Evolutionary conservation across 1,140 invertebrate species (phyloP), one percentile per base, ranked within the genome.

Genomic region (Drosophila bocki): DNA sequence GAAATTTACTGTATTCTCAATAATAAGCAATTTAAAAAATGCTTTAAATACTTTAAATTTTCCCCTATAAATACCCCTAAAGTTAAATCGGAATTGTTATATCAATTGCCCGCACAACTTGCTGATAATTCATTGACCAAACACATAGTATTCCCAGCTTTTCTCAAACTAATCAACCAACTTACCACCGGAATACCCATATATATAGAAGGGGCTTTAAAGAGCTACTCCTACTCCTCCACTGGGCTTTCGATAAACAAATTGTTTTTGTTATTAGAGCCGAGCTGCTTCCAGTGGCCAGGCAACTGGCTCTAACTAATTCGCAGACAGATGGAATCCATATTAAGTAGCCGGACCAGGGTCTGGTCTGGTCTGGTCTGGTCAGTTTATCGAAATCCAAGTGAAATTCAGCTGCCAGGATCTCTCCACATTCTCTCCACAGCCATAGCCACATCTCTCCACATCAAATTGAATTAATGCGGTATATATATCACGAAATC

Each of bases 381-480:
- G 63, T 58, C 56, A 70, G 67, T 81, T 74, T 74, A 84, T 81
- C 82, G 68, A 70, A 81, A 80, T 78, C 69, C 70, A 72, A 60
- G 61, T 58, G 60, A 74, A 75, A 69, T 68, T 59, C 63, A 45
- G 47, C 62, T 60, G 60, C 26, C 72, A 81, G 62, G 62, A 56
- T 22, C 53, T 56, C 3, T 56, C 3, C 35, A 35, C 42, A 42
- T 8, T 44, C n/a, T 11, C 41, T 17, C 26, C 26, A 29, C n/a
- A 53, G n/a, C 33, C 51, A 37, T 19, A 54, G 19, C 19, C 53
- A 39, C 29, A 41, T 44, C 22, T 22, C 22, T 22, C 41, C 76
- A 80, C 76, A 87, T 87, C 84, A 83, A 87, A 87, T 87, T 87
- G 72, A 87, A 88, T 87, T 87, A 88, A 88, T 87, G 84, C 64